These are phyloP conservation scores for Cryptoleucopteryx plumbea DNA, from an alignment of 2,113 vertebrate genomes.

Conservation along the genomic window DNA sequence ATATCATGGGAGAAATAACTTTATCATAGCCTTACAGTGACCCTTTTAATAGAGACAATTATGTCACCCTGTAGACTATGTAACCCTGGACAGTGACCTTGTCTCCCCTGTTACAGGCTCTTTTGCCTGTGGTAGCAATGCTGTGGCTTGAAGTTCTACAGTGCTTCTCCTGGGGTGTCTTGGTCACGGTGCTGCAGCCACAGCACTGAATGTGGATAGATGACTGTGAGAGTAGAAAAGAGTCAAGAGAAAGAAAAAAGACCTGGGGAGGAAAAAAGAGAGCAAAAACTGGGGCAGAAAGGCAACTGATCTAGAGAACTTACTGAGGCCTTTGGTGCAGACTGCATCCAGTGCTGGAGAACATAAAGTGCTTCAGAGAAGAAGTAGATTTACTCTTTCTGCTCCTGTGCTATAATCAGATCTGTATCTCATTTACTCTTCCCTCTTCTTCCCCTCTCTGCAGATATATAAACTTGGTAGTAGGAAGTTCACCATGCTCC, in stretches of 20 bases:
- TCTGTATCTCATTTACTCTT: conserved; percentile 6
- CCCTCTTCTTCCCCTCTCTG: not conserved
- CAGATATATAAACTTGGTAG: not conserved
- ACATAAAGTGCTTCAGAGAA: not conserved
- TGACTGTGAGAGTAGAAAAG: not conserved
- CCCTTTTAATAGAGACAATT: not conserved
- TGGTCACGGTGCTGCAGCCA: not conserved
- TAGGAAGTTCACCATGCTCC: conserved; percentile 2
- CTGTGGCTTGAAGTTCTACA: not conserved
- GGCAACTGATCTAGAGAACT: not conserved
- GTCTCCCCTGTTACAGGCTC: not conserved
- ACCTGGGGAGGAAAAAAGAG: not conserved
- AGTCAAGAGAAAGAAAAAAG: not conserved
- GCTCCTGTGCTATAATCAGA: not conserved
- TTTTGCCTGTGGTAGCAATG: not conserved
- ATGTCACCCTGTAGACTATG: not conserved
- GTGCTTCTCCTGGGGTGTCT: not conserved
- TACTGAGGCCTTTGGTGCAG: not conserved
- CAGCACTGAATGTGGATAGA: not conserved
- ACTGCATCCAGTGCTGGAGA: not conserved
- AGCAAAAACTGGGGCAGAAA: not conserved
- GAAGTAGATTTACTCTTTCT: not conserved
- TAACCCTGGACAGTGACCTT: not conserved
- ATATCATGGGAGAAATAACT: not conserved
- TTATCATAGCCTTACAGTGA: not conserved